Conservation (phyloP, 2,797 vertebrate genomes). For the Melanotaenia parkinsoni region DNA sequence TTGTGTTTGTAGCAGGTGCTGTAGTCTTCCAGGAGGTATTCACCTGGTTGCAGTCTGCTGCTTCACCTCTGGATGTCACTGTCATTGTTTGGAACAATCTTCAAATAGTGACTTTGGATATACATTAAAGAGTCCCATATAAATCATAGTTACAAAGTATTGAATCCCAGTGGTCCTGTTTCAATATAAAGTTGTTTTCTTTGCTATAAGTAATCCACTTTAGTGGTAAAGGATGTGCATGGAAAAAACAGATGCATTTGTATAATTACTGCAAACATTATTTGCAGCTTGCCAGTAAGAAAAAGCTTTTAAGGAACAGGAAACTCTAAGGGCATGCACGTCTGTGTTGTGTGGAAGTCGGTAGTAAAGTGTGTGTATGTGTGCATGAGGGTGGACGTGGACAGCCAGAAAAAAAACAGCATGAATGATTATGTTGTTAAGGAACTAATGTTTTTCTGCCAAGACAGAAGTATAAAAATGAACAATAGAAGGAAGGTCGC, state of each 20-base stretch:
- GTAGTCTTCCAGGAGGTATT: too few relatives aligned
- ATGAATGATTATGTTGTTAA: slow-evolving; percentile 30
- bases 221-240: slow-evolving; percentile 39
- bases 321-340: slow-evolving; percentile 14
- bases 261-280: slow-evolving; percentile 54
- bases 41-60: too few relatives aligned
- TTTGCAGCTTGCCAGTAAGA: slow-evolving; percentile 54
- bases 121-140: background rate
- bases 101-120: background rate
- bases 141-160: background rate
- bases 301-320: slow-evolving; percentile 49
- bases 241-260: slow-evolving; percentile 54
- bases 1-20: too few relatives aligned
- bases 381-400: background rate
- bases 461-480: slow-evolving; percentile 17
- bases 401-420: background rate
- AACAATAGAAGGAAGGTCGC: slow-evolving; percentile 35
- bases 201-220: slow-evolving; percentile 51
- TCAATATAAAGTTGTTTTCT: slow-evolving; percentile 14
- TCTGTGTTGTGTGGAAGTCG: slow-evolving; percentile 11
- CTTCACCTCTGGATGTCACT: too few relatives aligned
- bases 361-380: background rate
- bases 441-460: slow-evolving; percentile 10
- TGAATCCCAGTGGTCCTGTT: slow-evolving; percentile 18
- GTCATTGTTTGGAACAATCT: background rate